Conservation (phyloP, 1,140 invertebrate species). For the Heliconius melpomene region DNA sequence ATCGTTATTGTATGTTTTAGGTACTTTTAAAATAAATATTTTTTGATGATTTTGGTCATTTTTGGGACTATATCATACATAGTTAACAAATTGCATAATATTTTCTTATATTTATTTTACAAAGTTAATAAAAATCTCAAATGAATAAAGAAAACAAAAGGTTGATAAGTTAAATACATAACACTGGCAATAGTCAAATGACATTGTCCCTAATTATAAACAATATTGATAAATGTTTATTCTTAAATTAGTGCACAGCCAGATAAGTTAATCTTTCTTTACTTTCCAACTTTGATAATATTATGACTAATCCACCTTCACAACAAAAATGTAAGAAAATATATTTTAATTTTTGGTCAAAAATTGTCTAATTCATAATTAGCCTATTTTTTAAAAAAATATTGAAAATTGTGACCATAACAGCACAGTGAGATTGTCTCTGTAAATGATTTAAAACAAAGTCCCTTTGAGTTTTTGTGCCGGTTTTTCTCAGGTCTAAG, state of each 20-base stretch:
- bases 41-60: neutral
- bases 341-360: too few species aligned
- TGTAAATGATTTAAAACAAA: too few species aligned
- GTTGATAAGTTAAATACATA: neutral
- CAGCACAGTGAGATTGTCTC: too few species aligned
- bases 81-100: neutral
- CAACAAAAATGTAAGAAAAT: too few species aligned
- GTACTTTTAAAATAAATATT: neutral
- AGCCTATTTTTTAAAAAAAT: too few species aligned
- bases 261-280: constrained; percentile 9
- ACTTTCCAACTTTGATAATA: neutral
- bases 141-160: neutral
- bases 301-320: too few species aligned
- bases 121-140: neutral
- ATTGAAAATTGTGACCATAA: too few species aligned
- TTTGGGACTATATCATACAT: neutral
- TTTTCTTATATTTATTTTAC: neutral
- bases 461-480: too few species aligned
- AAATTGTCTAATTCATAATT: too few species aligned
- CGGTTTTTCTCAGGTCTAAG: too few species aligned
- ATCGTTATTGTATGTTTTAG: neutral
- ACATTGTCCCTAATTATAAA: neutral
- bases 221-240: neutral
- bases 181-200: neutral
- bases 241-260: neutral